These are phyloP conservation scores for Gryllus bimaculatus DNA, from an alignment of 1,140 invertebrate species.

Conservation along the genomic window DNA sequence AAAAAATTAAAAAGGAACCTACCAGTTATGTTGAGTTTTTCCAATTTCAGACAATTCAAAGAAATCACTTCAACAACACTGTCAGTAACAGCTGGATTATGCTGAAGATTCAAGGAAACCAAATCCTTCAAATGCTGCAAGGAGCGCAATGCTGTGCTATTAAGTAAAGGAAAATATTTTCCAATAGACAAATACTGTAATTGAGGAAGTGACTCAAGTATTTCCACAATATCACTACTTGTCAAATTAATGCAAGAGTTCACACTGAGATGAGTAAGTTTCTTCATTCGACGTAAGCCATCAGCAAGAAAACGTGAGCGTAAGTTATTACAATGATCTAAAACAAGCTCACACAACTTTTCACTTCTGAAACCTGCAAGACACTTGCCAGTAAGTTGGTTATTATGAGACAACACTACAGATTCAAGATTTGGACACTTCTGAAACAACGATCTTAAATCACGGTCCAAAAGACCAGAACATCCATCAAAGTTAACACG, in stretches of 20 bases:
- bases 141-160: not conserved
- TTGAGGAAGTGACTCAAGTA: constrained; percentile 11
- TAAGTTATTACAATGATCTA: constrained; percentile 13
- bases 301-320: constrained; percentile 8
- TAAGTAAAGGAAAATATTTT: constrained; percentile 13
- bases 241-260: constrained; percentile 16
- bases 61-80: constrained; percentile 8
- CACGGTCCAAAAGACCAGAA: constrained; percentile 13
- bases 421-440: constrained; percentile 12
- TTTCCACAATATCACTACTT: constrained; percentile 11
- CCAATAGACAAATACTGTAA: constrained; percentile 9
- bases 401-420: constrained; percentile 14
- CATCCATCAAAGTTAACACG: constrained; percentile 13
- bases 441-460: constrained; percentile 4
- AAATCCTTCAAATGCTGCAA: constrained; percentile 11
- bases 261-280: constrained; percentile 9
- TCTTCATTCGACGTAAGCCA: constrained; percentile 10
- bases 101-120: constrained; percentile 14
- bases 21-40: constrained; percentile 17
- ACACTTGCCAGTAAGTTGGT: constrained; percentile 12
- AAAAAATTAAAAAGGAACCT: not conserved
- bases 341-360: not conserved
- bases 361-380: not conserved
- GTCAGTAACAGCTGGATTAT: constrained; percentile 15
- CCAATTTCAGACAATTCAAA: constrained; percentile 8